Base-by-base conservation (phyloP, 1,140 invertebrate genomes). In the Planococcus citri region DNA sequence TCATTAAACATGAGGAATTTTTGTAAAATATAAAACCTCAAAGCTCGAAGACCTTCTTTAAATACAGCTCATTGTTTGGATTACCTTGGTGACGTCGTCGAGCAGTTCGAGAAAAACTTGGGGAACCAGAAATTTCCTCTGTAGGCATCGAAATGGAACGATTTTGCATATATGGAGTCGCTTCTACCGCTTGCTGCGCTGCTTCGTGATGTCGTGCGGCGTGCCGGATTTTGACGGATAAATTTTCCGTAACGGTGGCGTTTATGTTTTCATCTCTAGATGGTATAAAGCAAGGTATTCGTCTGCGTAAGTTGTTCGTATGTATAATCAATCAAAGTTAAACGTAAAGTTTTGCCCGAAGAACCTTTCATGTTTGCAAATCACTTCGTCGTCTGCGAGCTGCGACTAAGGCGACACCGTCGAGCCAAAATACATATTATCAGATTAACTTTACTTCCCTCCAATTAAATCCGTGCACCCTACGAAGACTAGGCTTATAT, bases 301-400 rank as follows among this genome's bases (percentile, higher is more conserved):
- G 12, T 3, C 3, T 33, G 3, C 12, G 12, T 33, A 33, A 33
- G 4, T 33, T 33, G 4, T 33, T 12, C 29, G 29, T 12, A 33
- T 33, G 29, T 51, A 51, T 51, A 51, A 51, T 51, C 41, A 51
- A 51, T 51, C 41, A 51, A 51, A 51, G 12, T 51, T 51, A 51
- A 51, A 51, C 41, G 10, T 51, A 14, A 20, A 51, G 41, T 51
- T 51, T 51, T n/a, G 10, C 41, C n/a, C 17, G 41, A 51, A 20
- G 41, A 17, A 51, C 10, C 10, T 20, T 51, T 51, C 41, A 17
- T 51, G 29, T 51, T 51, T 17, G 41, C 41, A 9, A 51, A 51
- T 9, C 41, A 51, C 41, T 17, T 3, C 17, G 17, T 9, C 41
- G 41, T 51, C n/a, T n/a, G 29, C 29, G 41, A 51, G 41, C 10